Conservation (phyloP, 2,113 vertebrate species). For the Entomyzon cyanotis region DNA sequence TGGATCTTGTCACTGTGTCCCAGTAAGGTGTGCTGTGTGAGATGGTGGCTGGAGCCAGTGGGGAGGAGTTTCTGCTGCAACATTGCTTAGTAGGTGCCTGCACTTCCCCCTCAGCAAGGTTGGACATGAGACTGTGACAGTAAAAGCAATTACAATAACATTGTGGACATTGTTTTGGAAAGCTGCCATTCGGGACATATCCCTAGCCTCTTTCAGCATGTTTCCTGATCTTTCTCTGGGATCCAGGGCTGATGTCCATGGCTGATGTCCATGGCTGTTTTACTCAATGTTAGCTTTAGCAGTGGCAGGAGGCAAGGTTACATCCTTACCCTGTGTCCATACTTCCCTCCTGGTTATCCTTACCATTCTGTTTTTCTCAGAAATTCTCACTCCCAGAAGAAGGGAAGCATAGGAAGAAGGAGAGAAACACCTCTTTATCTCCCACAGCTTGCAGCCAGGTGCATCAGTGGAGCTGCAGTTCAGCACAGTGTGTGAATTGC, state of each 20-base stretch:
- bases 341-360: neutral
- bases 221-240: neutral
- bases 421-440: neutral
- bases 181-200: neutral
- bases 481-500: neutral
- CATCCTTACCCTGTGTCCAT: neutral
- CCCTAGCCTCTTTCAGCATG: neutral
- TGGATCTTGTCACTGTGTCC: accelerated
- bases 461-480: neutral
- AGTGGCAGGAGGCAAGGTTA: neutral
- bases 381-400: neutral
- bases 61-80: neutral
- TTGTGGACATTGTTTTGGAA: neutral
- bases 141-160: neutral
- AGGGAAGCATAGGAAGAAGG: neutral
- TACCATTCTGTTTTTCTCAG: neutral
- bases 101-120: neutral
- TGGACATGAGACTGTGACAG: neutral
- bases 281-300: neutral
- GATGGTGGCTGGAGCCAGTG: accelerated
- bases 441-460: too few species aligned
- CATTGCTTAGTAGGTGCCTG: neutral
- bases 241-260: neutral
- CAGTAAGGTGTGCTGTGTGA: neutral
- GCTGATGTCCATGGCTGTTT: neutral